Percentiles rank a stretch among this genome's conserved stretches.
Conservation (phyloP, 2,888 invertebrate species). For the Timema cristinae region DNA sequence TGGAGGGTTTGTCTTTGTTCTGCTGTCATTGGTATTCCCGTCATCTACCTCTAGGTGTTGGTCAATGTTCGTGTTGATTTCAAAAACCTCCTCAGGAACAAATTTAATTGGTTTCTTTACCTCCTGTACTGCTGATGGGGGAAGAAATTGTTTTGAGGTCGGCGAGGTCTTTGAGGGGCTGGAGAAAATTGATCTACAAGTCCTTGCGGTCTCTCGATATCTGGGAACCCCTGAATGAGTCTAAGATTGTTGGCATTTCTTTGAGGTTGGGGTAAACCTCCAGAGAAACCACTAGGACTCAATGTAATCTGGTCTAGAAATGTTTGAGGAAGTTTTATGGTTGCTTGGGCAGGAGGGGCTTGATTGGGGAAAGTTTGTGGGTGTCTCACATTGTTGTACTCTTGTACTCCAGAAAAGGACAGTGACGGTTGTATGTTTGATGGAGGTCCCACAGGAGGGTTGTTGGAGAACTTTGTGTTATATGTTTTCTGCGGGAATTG, state of each 20-base stretch:
- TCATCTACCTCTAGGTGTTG: constrained; percentile 40
- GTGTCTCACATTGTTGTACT: constrained; percentile 10
- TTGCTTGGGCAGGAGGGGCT: not conserved
- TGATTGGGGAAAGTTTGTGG: constrained; percentile 10
- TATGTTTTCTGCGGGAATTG: constrained; percentile 23
- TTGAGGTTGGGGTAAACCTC: constrained; percentile 1
- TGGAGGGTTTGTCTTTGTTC: not conserved
- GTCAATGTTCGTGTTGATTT: constrained; percentile 36
- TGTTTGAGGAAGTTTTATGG: constrained; percentile 14
- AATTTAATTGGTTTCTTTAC: constrained; percentile 19
- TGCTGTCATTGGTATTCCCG: constrained; percentile 17
- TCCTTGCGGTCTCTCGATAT: constrained; percentile 28
- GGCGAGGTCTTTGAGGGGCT: constrained; percentile 21
- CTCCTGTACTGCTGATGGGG: constrained; percentile 17
- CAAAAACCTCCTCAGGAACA: constrained; percentile 23
- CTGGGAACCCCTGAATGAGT: constrained; percentile 29
- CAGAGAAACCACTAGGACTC: constrained; percentile 21
- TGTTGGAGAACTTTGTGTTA: constrained; percentile 19
- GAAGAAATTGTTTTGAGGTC: constrained; percentile 23
- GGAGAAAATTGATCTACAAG: constrained; percentile 32
- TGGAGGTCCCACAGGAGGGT: constrained; percentile 20
- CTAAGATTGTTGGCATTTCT: constrained; percentile 25
- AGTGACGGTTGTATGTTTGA: constrained; percentile 20
- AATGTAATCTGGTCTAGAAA: constrained; percentile 30
- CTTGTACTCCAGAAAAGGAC: not conserved